Conservation (phyloP, 2,113 vertebrate species). For the Sinocyclocheilus anshuiensis region DNA sequence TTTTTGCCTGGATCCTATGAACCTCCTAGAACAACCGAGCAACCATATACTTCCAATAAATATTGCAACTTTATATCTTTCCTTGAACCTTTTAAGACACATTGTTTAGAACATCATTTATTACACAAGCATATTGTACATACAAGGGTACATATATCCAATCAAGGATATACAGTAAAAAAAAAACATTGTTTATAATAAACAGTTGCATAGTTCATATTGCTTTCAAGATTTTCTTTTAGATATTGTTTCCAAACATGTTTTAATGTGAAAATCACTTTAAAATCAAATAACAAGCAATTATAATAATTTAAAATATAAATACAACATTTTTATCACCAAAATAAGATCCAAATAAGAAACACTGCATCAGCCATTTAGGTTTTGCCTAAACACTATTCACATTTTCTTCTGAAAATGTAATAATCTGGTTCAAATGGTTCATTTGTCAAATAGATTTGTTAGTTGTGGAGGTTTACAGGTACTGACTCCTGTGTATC, state of each 20-base stretch:
- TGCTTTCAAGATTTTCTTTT: neutral
- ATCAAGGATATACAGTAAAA: no score
- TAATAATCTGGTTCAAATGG: neutral
- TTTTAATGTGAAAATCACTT: neutral
- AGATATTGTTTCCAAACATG: neutral
- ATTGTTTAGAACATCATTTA: no score
- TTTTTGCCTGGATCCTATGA: no score
- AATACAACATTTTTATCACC: neutral
- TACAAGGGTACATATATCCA: no score
- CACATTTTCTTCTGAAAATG: neutral
- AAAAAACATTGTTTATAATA: no score
- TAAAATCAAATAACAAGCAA: neutral
- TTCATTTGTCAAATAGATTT: neutral
- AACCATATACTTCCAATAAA: no score
- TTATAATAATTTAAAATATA: neutral
- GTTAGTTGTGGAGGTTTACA: constrained; percentile 34
- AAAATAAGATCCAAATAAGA: neutral
- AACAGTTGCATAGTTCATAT: neutral
- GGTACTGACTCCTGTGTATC: constrained; percentile 46
- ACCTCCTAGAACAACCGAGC: no score
- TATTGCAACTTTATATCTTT: no score
- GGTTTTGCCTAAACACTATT: neutral
- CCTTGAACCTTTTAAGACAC: no score
- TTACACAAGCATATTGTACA: no score
- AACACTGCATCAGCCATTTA: no score